Evolutionary conservation across 2,888 invertebrate genomes (phyloP).

Genomic region (Lysandra coridon): DNA sequence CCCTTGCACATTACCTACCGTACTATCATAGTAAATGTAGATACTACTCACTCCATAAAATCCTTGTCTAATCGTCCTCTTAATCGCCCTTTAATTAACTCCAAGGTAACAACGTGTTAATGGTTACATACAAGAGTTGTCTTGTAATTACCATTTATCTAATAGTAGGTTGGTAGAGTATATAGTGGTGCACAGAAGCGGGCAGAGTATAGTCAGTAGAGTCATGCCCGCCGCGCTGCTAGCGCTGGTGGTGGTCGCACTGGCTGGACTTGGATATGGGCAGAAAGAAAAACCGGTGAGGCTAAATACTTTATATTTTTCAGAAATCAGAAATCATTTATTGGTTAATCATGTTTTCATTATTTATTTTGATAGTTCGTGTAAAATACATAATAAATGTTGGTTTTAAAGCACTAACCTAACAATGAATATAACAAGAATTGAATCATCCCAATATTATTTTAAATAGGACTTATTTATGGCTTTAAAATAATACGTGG

Average conservation of each 20-base stretch:
- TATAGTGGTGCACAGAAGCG: background rate
- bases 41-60: background rate
- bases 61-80: background rate
- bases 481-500: constrained; percentile 28
- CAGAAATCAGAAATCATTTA: too few species aligned
- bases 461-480: constrained; percentile 31
- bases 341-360: too few species aligned
- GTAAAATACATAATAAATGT: too few species aligned
- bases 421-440: too few species aligned
- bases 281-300: constrained; percentile 67
- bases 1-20: too few species aligned
- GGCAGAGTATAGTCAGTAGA: constrained; percentile 52
- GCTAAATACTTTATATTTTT: constrained; percentile 30
- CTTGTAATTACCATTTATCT: background rate
- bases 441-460: too few species aligned
- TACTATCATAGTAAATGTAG: too few species aligned
- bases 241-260: constrained; percentile 49
- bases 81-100: constrained; percentile 10
- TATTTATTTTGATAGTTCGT: background rate
- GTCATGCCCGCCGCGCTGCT: constrained; percentile 61
- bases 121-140: background rate
- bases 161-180: constrained; percentile 15
- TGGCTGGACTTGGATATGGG: constrained; percentile 51
- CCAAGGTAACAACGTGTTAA: background rate
- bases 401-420: too few species aligned